phyloP scores from a whole-genome alignment of 1,140 invertebrate genomes.

The Cydia strobilella region DNA sequence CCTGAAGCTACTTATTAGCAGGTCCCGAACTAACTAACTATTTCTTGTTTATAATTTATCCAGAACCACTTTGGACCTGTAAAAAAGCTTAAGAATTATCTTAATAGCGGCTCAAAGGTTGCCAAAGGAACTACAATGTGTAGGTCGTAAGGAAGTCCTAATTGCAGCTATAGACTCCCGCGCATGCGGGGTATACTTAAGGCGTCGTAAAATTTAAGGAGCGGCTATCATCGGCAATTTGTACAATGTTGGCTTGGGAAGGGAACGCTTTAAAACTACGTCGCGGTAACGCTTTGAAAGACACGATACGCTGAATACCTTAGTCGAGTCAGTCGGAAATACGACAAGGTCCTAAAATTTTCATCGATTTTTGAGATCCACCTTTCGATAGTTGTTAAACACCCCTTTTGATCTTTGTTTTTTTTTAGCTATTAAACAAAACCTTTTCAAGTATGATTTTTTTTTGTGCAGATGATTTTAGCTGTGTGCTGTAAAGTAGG shows the following conservation, averaged over 20 bases:
- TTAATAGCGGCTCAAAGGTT: slow-evolving; percentile 4
- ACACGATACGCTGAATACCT: too few species aligned
- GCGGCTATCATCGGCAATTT: slow-evolving; percentile 1
- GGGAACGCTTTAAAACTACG: too few species aligned
- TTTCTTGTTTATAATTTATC: background rate
- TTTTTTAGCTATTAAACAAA: too few species aligned
- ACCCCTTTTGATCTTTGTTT: too few species aligned
- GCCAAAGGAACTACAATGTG: slow-evolving; percentile 1
- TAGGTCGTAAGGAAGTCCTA: slow-evolving; percentile 9
- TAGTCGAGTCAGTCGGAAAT: too few species aligned
- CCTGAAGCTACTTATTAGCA: background rate
- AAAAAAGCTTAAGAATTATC: background rate
- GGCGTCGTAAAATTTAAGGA: slow-evolving; percentile 15
- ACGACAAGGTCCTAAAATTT: too few species aligned
- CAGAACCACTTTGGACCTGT: background rate
- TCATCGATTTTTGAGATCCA: too few species aligned
- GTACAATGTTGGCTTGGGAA: background rate
- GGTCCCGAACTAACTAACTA: background rate
- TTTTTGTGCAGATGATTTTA: too few species aligned
- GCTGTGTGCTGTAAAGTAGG: too few species aligned
- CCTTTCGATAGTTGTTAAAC: too few species aligned
- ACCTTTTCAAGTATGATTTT: too few species aligned
- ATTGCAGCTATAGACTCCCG: slow-evolving; percentile 7
- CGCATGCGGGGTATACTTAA: slow-evolving; percentile 14
- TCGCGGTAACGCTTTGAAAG: too few species aligned